Conservation (phyloP, 2,888 invertebrate species). For the Criorhina ranunculi region DNA sequence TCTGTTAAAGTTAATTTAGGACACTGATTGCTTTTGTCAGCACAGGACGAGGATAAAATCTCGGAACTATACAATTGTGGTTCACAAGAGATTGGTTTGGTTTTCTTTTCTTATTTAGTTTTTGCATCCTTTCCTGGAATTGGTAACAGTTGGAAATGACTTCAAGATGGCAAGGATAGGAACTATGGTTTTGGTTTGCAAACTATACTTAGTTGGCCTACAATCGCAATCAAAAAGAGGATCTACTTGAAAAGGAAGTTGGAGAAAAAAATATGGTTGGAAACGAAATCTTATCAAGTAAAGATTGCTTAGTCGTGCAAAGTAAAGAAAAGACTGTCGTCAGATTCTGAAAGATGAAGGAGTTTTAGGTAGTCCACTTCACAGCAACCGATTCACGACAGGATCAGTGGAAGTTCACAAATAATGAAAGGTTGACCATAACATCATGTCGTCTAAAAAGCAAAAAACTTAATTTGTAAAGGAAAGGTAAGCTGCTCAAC, state of each 20-base stretch:
- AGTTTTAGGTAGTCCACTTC: too few species aligned
- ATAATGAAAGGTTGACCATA: too few species aligned
- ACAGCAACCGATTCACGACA: too few species aligned
- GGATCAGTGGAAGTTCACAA: too few species aligned
- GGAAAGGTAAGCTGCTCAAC: too few species aligned
- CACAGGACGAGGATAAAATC: constrained; percentile 17
- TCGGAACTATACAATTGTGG: constrained; percentile 16
- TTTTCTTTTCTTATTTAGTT: constrained; percentile 25
- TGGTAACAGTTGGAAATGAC: constrained; percentile 25
- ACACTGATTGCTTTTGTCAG: constrained; percentile 55
- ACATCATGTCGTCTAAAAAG: too few species aligned
- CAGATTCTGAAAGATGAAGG: too few species aligned
- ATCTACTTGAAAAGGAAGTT: background rate
- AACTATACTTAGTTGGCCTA: background rate
- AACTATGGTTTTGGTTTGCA: constrained; percentile 11
- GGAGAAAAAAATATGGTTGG: too few species aligned
- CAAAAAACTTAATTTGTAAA: too few species aligned
- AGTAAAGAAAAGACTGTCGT: too few species aligned
- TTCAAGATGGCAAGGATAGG: constrained; percentile 1
- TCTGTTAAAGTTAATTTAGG: constrained; percentile 53
- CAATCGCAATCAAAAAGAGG: background rate
- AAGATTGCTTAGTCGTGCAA: too few species aligned
- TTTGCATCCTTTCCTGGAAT: background rate
- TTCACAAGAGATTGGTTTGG: constrained; percentile 23
- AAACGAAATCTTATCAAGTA: too few species aligned